Base-by-base conservation (phyloP, 2,113 vertebrate species). In the Perca flavescens region DNA sequence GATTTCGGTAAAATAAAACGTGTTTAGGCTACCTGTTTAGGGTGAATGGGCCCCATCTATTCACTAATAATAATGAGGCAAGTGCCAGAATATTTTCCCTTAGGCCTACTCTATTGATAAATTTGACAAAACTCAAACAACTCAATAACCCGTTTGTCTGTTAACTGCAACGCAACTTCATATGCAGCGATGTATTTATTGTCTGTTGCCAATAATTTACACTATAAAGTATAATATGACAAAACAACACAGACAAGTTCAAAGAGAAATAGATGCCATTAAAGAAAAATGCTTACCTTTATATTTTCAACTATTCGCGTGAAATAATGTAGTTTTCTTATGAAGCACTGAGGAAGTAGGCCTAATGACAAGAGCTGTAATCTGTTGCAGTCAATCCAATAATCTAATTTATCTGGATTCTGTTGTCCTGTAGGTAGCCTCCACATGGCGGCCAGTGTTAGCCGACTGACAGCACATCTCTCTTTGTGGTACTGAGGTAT, bases 371-470 rank as follows among this genome's bases (percentile, higher is more conserved):
- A 66, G 84, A 81, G 67, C 86, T 89, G 77, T 94, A 95, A 95
- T 94, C 95, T 94, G 91, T 84, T 53, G 84, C 85, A 80, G 91
- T 17, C 94, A 96, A 95, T 95, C 95, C 95, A 95, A 92, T 95
- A 94, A 94, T 94, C 85, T 92, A 84, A 92, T 95, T 91, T 92
- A 92, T 90, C 84, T 87, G 89, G 85, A 89, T 90, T 91, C 83
- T 77, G 86, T 72, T 77, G 89, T 73, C 78, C 80, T 67, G 53
- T 34, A 53, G 21, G 74, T 28, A 50, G 78, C 68, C 77, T 87
- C 53, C 86, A 73, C 86, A 84, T 68, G 80, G 81, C 63, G 74
- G 80, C 25, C 72, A 61, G 57, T 36, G 2, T 43, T 40, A 49
- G 49, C 19, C 82, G 5, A 31, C 47, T 62, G 50, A 15, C 80